Percentiles rank a stretch among this genome's conserved stretches.
phyloP scores from a whole-genome alignment of 2,888 invertebrate genomes.

The Orthosia incerta region DNA sequence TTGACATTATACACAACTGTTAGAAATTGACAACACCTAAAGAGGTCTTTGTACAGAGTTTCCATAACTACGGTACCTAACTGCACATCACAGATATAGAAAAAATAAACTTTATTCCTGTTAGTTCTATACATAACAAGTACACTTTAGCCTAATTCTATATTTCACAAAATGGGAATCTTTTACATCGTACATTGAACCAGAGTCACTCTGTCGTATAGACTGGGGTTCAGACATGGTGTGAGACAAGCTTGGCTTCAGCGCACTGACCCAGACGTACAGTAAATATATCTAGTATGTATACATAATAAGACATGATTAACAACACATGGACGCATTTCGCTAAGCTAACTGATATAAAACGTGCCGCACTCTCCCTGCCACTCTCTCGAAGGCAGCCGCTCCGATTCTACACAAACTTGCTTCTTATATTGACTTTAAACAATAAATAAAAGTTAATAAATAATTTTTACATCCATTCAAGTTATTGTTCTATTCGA shows the following conservation, averaged over 20 bases:
- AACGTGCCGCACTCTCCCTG: constrained; percentile 47
- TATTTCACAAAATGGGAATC: constrained; percentile 61
- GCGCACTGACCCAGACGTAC: constrained; percentile 42
- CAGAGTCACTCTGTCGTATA: constrained; percentile 51
- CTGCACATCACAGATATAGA: constrained; percentile 88
- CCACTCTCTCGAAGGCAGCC: constrained; percentile 69
- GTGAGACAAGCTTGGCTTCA: constrained; percentile 42
- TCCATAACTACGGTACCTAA: constrained; percentile 77
- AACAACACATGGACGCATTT: constrained; percentile 63
- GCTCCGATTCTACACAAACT: constrained; percentile 72
- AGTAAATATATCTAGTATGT: constrained; percentile 57
- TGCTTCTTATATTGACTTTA: constrained; percentile 74
- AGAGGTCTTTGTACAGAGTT: constrained; percentile 85
- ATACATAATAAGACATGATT: constrained; percentile 51
- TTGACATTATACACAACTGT: constrained; percentile 76
- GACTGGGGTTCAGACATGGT: constrained; percentile 27
- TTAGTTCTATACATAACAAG: constrained; percentile 83
- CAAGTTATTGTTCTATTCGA: constrained; percentile 80
- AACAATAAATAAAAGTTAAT: constrained; percentile 84
- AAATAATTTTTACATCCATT: constrained; percentile 76
- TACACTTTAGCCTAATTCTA: constrained; percentile 81
- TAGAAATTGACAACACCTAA: constrained; percentile 87
- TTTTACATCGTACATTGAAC: constrained; percentile 55
- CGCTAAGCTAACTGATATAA: constrained; percentile 63
- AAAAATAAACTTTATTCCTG: constrained; percentile 83